Base-by-base conservation (phyloP, 1,140 invertebrate species). In the Drosophila tropicalis region DNA sequence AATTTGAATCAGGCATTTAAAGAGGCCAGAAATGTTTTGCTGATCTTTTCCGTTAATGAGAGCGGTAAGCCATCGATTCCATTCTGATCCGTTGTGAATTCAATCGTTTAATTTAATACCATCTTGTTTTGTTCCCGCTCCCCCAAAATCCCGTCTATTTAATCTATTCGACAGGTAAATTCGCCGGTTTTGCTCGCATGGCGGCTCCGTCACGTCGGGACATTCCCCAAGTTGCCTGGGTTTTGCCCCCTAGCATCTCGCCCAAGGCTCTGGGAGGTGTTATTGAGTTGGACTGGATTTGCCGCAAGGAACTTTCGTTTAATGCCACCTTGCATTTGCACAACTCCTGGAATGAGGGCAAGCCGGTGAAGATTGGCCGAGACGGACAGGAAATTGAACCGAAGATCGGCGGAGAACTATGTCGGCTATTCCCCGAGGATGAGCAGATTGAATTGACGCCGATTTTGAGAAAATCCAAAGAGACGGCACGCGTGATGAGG, bases 381-480 rank as follows among this genome's bases (percentile, higher is more conserved):
- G 98, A 99, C 94, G 98, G 98, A 15, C 98, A 99, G 94, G 98
- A 99, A 94, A 98, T 99, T 72, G 98, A 99, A 91, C 98, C 98
- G 12, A 95, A 96, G 90, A 97, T 99, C 70, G 98, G 97, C 36
- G 97, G 98, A 92, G 97, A 98, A 92, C 93, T 99, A 34, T 99
- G 98, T 92, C 95, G 98, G 77, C 93, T 99, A 44, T 99, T 99
- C 93, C 96, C 97, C 3, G 95, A 97, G 92, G 98, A 99, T 93
- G 96, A 98, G 81, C 96, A 96, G 84, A 96, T 98, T 74, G 98
- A 99, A 93, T 95, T 99, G 93, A 96, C 96, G 32, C 96, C 97
- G 41, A 97, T 99, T 74, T 93, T 98, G 65, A 94, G 96, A 75
- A 97, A 97, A 92, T 97, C 97, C 5, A 98, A 98, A 93, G 96